These are phyloP conservation scores for Dromococcyx pavoninus DNA, from an alignment of 2,797 vertebrate species.

Conservation along the genomic window DNA sequence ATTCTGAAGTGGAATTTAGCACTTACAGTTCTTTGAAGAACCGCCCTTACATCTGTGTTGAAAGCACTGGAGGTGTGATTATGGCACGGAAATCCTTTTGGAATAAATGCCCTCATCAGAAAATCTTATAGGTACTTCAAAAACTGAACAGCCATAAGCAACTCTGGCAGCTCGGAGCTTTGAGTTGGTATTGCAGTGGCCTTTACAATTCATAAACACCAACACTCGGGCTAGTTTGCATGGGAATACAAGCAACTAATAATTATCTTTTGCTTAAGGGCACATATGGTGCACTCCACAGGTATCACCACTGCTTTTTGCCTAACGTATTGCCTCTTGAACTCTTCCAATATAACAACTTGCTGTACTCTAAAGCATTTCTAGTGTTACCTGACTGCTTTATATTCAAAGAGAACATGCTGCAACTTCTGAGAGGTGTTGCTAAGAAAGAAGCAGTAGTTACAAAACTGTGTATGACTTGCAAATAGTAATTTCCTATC, in stretches of 20 bases:
- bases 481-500: not conserved
- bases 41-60: constrained; percentile 63
- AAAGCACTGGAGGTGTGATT: constrained; percentile 63
- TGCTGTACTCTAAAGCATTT: constrained; percentile 52
- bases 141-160: constrained; percentile 77
- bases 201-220: constrained; percentile 71
- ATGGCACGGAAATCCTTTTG: constrained; percentile 55
- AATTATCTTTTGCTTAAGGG: constrained; percentile 79
- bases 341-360: constrained; percentile 47
- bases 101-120: constrained; percentile 71
- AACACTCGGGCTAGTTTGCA: constrained; percentile 61
- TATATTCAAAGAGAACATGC: constrained; percentile 32
- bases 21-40: constrained; percentile 60
- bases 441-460: constrained; percentile 11
- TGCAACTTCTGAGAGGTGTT: constrained; percentile 30
- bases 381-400: constrained; percentile 35
- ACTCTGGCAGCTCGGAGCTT: constrained; percentile 62
- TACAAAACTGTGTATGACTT: not conserved
- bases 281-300: constrained; percentile 76
- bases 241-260: constrained; percentile 76
- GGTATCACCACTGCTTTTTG: constrained; percentile 64
- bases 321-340: constrained; percentile 71
- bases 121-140: constrained; percentile 76
- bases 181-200: constrained; percentile 55
- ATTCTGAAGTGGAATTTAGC: constrained; percentile 48